Percentiles rank a stretch among this genome's conserved stretches.
Conservation (phyloP, 2,797 vertebrate genomes). For the Danio choprae region DNA sequence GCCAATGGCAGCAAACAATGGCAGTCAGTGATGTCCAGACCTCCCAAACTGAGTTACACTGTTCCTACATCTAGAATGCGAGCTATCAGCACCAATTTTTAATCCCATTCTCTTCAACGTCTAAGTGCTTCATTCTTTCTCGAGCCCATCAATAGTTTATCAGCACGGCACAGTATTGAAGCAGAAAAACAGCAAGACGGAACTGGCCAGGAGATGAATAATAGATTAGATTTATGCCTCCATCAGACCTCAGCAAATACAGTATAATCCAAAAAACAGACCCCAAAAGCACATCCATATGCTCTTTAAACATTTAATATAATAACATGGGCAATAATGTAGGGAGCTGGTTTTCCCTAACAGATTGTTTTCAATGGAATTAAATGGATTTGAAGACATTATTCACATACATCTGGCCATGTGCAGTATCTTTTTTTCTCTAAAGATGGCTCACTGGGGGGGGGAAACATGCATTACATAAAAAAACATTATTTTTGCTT, state of each 20-base stretch:
- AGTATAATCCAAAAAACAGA: background rate
- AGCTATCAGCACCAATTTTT: constrained; percentile 9
- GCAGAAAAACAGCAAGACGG: background rate
- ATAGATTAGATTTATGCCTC: constrained; percentile 17
- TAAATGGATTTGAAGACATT: background rate
- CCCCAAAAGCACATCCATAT: background rate
- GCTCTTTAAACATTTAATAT: background rate
- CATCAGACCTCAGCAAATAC: background rate
- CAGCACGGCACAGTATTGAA: background rate
- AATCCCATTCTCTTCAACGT: constrained; percentile 17
- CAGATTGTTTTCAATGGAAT: background rate
- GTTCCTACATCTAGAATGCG: constrained; percentile 13
- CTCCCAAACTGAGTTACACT: constrained; percentile 23
- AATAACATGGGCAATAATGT: background rate
- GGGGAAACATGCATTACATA: too few relatives aligned
- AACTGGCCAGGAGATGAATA: constrained; percentile 22
- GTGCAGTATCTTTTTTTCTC: background rate
- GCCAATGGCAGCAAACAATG: constrained; percentile 38
- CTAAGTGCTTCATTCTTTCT: background rate
- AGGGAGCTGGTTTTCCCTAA: background rate
- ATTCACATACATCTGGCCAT: background rate
- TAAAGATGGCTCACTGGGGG: too few relatives aligned
- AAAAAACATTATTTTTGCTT: background rate
- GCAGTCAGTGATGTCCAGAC: constrained; percentile 14
- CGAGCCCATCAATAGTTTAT: constrained; percentile 35